phyloP scores from a whole-genome alignment of 2,797 vertebrate genomes.

The Cyprinella venusta region DNA sequence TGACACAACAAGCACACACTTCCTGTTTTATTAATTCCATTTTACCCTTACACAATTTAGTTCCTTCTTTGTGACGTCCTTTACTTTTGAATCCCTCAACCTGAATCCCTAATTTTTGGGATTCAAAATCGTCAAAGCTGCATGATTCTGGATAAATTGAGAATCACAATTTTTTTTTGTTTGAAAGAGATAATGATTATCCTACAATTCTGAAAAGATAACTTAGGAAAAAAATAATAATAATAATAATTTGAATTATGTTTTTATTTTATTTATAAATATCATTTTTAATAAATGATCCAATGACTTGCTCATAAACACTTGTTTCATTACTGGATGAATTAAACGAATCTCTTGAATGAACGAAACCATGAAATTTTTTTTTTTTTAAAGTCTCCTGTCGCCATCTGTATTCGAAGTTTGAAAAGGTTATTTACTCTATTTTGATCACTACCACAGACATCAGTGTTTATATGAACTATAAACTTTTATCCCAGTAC shows the following conservation, averaged over 20 bases:
- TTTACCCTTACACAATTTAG: background rate
- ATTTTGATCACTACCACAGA: background rate
- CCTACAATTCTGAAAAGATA: background rate
- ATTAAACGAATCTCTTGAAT: background rate
- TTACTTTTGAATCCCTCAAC: background rate
- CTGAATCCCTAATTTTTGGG: background rate
- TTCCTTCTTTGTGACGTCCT: background rate
- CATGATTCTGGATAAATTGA: background rate
- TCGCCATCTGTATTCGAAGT: background rate
- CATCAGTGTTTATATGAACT: background rate
- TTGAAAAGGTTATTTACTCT: background rate
- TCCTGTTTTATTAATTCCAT: background rate
- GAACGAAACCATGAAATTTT: background rate
- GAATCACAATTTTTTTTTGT: background rate
- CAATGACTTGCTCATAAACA: background rate
- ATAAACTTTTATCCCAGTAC: background rate
- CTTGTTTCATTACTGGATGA: background rate
- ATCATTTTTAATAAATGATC: background rate
- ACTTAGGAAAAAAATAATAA: background rate
- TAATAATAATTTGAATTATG: too few species aligned
- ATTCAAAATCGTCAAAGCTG: background rate
- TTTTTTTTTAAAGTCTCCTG: background rate
- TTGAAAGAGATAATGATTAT: background rate
- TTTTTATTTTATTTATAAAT: background rate
- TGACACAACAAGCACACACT: background rate